Base-by-base conservation (phyloP, 2,797 vertebrate genomes). In the Hirundo rustica region DNA sequence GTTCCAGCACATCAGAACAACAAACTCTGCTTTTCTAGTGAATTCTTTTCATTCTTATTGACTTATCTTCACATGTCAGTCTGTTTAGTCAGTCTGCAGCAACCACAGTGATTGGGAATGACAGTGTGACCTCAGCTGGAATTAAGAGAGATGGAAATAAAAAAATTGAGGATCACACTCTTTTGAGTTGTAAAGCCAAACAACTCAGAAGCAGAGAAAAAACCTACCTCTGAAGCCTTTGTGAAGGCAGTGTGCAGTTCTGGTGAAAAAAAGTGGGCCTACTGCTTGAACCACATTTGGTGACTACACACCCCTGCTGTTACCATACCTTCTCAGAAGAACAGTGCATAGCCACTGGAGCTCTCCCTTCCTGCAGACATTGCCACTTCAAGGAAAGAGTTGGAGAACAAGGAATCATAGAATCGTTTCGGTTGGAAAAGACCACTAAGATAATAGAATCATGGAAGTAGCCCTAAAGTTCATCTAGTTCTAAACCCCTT, bases 241-340 rank as follows among this genome's bases (percentile, higher is more conserved):
- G 42, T 60, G 42, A 53, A 45, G 23, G 10, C 29, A 58, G 10
- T 2, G 0, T 32, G 27, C 17, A 29, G 5, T 55, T 66, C 62
- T 50, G 18, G 29, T 38, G 40, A 60, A 67, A 85, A 51, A 62
- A 73, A 78, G 3, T 14, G 51, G n/a, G 16, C 6, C 14, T 2
- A 4, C 47, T 57, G 4, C 21, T 81, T 80, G 55, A 32, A n/a
- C 27, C 21, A 50, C 11, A 26, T 19, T 8, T 50, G 8, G 12
- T 78, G 58, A 27, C 22, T n/a, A 11, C 32, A 54, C 5, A 48
- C 3, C 9, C 22, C 32, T 70, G 25, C 38, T 0, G 0, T 42
- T 54, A 25, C 20, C 6, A 5, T 30, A 18, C 4, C 19, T 90
- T 80, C 55, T 80, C 30, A 62, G 27, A 81, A 58, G 11, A 67